Evolutionary conservation across 2,888 invertebrate genomes (phyloP).

Genomic region (Ormia ochracea): DNA sequence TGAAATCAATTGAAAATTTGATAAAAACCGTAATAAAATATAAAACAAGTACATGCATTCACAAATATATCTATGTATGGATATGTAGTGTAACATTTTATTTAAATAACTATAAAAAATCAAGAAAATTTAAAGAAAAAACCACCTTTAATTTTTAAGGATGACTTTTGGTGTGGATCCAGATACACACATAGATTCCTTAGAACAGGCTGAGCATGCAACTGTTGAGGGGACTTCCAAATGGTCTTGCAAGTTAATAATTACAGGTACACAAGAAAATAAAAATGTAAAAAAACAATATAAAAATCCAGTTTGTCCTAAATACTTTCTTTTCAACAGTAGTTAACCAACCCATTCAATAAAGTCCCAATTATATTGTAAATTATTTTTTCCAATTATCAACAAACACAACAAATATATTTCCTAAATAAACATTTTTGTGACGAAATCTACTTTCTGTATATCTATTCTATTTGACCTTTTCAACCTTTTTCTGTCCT

Average conservation of each 20-base stretch:
- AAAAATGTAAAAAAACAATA: background rate
- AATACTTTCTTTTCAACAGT: constrained; percentile 17
- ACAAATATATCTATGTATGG: background rate
- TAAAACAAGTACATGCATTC: background rate
- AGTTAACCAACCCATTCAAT: constrained; percentile 4
- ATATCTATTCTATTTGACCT: constrained; percentile 28
- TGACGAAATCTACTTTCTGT: constrained; percentile 9
- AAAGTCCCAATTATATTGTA: constrained; percentile 35
- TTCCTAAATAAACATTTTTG: background rate
- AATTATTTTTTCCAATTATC: constrained; percentile 13
- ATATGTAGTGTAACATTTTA: background rate
- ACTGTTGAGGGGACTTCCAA: constrained; percentile 99
- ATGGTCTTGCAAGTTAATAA: constrained; percentile 99
- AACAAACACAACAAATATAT: background rate
- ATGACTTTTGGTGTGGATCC: constrained; percentile 98
- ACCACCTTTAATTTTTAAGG: constrained; percentile 80
- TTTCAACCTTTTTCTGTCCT: constrained; percentile 16
- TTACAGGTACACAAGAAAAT: constrained; percentile 88
- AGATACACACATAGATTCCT: constrained; percentile 97
- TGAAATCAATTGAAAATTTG: constrained; percentile 58
- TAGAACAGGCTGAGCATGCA: constrained; percentile 97
- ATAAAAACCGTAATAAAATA: constrained; percentile 1
- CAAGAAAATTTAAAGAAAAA: constrained; percentile 1
- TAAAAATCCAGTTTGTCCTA: constrained; percentile 25
- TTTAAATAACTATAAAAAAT: background rate